A percentile compares a stretch with the other conserved stretches of the same genome.
Conservation (phyloP, 1,140 invertebrate genomes). For the Reticulitermes speratus region DNA sequence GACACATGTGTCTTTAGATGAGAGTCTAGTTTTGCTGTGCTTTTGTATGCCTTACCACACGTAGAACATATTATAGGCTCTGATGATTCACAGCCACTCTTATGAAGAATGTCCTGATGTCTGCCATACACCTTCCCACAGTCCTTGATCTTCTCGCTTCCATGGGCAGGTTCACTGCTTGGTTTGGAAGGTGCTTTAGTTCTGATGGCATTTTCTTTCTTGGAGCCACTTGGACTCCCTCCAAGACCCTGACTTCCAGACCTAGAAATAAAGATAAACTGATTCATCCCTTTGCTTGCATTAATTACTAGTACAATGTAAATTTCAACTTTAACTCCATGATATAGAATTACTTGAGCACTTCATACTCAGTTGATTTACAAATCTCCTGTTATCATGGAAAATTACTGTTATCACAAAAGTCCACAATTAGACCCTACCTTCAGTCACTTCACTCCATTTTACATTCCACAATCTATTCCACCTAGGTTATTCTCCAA, state of each 20-base stretch:
- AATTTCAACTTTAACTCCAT: too few relatives aligned
- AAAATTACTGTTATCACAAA: too few relatives aligned
- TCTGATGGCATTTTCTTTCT: background rate
- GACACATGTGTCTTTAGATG: constrained; percentile 4
- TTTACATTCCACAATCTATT: too few relatives aligned
- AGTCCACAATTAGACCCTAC: too few relatives aligned
- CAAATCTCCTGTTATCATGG: too few relatives aligned
- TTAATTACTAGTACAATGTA: background rate
- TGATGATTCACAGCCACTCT: background rate
- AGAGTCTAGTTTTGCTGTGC: background rate
- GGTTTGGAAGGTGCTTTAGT: background rate
- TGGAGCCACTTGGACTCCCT: background rate
- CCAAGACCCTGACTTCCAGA: background rate
- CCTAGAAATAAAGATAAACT: background rate
- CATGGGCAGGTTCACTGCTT: background rate
- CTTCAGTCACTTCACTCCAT: too few relatives aligned
- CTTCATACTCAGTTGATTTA: too few relatives aligned
- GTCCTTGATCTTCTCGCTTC: too few relatives aligned
- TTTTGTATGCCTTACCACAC: constrained; percentile 2
- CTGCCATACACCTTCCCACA: too few relatives aligned
- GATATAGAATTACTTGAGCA: too few relatives aligned
- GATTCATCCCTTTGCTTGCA: background rate
- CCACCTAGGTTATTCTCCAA: too few relatives aligned
- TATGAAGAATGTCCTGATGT: background rate
- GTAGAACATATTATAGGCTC: constrained; percentile 44